Conservation (phyloP, 2,797 vertebrate genomes). For the Phylloscopus collybita region DNA sequence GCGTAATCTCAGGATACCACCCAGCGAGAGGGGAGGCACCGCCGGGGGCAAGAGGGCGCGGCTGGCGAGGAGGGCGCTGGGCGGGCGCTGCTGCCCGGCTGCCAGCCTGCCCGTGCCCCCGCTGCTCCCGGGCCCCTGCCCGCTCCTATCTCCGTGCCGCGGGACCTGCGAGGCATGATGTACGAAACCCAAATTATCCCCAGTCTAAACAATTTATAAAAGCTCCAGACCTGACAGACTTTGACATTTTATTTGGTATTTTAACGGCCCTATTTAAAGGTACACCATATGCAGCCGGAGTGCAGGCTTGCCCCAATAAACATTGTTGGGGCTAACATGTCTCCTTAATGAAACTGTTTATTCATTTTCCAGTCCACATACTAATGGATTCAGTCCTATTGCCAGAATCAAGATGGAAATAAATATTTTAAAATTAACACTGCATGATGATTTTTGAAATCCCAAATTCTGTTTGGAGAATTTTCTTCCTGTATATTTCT, state of each 20-base stretch:
- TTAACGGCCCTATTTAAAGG: slow-evolving; percentile 78
- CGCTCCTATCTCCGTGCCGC: slow-evolving; percentile 41
- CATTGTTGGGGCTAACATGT: slow-evolving; percentile 56
- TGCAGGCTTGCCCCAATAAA: slow-evolving; percentile 72
- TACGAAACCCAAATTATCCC: slow-evolving; percentile 66
- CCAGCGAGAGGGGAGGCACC: slow-evolving; percentile 70
- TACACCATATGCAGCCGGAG: slow-evolving; percentile 67
- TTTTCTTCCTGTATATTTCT: neutral
- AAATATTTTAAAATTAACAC: slow-evolving; percentile 9
- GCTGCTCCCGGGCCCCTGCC: slow-evolving; percentile 67
- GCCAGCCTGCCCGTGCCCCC: slow-evolving; percentile 77
- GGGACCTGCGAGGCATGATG: slow-evolving; percentile 78
- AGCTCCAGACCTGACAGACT: slow-evolving; percentile 74
- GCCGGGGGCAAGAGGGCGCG: slow-evolving; percentile 68
- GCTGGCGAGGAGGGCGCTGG: slow-evolving; percentile 72
- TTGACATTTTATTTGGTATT: slow-evolving; percentile 84
- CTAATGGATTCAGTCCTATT: slow-evolving; percentile 42
- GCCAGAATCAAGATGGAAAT: slow-evolving; percentile 11
- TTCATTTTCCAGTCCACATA: slow-evolving; percentile 44
- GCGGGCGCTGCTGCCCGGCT: slow-evolving; percentile 82
- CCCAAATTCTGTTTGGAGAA: neutral
- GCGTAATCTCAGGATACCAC: slow-evolving; percentile 61
- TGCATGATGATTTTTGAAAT: neutral
- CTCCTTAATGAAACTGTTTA: slow-evolving; percentile 67
- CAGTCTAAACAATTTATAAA: slow-evolving; percentile 85